phyloP scores from a whole-genome alignment of 2,888 invertebrate genomes.

The Drosophila nigritarsus region DNA sequence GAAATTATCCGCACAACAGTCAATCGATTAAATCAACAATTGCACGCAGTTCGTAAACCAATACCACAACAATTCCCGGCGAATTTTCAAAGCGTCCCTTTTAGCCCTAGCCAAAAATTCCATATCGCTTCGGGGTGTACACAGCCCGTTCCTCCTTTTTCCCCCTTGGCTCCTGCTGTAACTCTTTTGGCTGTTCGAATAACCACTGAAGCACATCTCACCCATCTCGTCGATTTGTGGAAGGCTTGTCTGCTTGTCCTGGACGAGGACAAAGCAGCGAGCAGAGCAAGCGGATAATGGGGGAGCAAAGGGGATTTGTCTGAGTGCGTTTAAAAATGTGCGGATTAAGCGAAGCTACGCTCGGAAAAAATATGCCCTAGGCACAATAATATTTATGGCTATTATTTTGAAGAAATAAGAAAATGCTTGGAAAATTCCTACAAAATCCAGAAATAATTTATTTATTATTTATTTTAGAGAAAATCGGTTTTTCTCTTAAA shows the following conservation, averaged over 20 bases:
- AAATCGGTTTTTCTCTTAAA: too few relatives aligned
- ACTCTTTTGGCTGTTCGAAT: slow-evolving; percentile 36
- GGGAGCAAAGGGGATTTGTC: background rate
- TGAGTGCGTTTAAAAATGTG: slow-evolving; percentile 34
- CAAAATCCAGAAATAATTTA: background rate
- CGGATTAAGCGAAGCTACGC: slow-evolving; percentile 24
- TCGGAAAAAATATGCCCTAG: background rate
- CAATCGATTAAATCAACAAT: slow-evolving; percentile 33
- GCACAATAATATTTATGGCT: background rate
- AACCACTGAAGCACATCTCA: slow-evolving; percentile 21
- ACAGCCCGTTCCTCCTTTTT: background rate
- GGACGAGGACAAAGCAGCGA: background rate
- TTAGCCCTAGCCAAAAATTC: slow-evolving; percentile 6
- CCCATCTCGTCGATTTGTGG: slow-evolving; percentile 19
- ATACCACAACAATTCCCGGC: slow-evolving; percentile 22
- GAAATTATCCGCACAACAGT: slow-evolving; percentile 4
- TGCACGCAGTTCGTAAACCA: slow-evolving; percentile 27
- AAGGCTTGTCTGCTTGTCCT: background rate
- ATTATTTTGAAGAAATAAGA: background rate
- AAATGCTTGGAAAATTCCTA: background rate
- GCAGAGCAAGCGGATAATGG: background rate
- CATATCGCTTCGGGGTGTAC: background rate
- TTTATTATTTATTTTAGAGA: too few relatives aligned
- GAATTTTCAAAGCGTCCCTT: slow-evolving; percentile 13
- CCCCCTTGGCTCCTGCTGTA: background rate